Conservation (phyloP, 2,797 vertebrate species). For the Varecia variegata region DNA sequence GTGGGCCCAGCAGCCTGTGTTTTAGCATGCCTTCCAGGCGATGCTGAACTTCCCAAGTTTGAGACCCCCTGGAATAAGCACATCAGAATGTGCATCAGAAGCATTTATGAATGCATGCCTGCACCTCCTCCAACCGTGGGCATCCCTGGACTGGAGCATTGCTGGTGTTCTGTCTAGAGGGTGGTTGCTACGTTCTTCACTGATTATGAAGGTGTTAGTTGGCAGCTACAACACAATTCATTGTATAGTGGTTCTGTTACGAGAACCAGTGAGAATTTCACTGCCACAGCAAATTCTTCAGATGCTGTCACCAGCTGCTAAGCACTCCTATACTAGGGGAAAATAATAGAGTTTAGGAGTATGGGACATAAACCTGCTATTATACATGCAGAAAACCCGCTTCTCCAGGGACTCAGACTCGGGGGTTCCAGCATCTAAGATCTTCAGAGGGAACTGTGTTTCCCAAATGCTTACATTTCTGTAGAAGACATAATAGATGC, state of each 20-base stretch:
- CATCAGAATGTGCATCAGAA: not conserved
- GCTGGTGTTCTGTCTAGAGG: not conserved
- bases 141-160: not conserved
- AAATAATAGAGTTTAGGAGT: not conserved
- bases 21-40: not conserved
- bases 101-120: not conserved
- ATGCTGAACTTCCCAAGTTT: not conserved
- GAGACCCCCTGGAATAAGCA: not conserved
- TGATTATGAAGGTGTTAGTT: not conserved
- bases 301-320: not conserved
- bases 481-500: not conserved
- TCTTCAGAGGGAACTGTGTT: not conserved
- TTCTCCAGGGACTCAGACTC: not conserved
- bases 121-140: not conserved
- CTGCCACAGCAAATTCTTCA: not conserved
- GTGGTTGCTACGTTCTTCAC: not conserved
- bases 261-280: not conserved
- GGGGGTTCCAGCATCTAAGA: not conserved
- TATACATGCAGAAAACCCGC: not conserved
- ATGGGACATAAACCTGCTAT: not conserved
- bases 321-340: not conserved
- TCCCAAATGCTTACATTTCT: not conserved
- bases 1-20: not conserved
- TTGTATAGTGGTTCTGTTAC: not conserved
- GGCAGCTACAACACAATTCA: not conserved